Evolutionary conservation across 2,888 invertebrate genomes (phyloP).

Genomic region (Criorhina ranunculi): DNA sequence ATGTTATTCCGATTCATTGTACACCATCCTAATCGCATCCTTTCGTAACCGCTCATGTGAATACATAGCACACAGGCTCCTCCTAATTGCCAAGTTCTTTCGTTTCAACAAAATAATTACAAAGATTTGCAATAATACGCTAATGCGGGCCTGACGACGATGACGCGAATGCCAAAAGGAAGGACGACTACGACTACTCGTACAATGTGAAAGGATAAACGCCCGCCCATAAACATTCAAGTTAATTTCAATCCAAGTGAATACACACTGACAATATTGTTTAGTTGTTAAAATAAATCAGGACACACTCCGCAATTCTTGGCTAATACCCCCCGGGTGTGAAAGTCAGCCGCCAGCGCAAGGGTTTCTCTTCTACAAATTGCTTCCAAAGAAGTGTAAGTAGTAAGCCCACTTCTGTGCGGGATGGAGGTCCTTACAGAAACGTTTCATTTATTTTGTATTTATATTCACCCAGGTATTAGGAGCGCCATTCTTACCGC

Average conservation of each 20-base stretch:
- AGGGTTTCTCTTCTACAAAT: constrained; percentile 67
- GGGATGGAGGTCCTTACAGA: constrained; percentile 22
- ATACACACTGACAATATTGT: constrained; percentile 77
- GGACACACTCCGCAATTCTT: constrained; percentile 74
- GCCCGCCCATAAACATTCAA: constrained; percentile 75
- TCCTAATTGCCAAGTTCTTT: constrained; percentile 65
- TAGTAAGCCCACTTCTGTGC: not conserved
- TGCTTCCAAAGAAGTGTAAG: constrained; percentile 54
- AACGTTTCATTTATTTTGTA: constrained; percentile 55
- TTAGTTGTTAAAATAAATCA: constrained; percentile 77
- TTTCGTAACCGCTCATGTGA: constrained; percentile 60
- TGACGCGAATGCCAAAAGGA: too few species aligned
- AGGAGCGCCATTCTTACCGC: constrained; percentile 47
- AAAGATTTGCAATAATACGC: constrained; percentile 63
- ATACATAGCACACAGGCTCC: constrained; percentile 24
- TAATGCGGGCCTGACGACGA: constrained; percentile 58
- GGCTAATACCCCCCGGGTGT: constrained; percentile 77
- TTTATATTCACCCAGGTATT: constrained; percentile 70
- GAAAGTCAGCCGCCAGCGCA: constrained; percentile 65
- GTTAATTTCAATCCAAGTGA: constrained; percentile 76
- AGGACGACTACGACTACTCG: not conserved
- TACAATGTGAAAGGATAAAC: constrained; percentile 46
- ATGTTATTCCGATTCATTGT: not conserved
- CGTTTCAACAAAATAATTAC: constrained; percentile 58
- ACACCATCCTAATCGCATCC: constrained; percentile 41